A percentile compares a stretch with the other conserved stretches of the same genome.
Evolutionary conservation across 2,113 vertebrate genomes (phyloP).

Genomic region (Anhinga anhinga): DNA sequence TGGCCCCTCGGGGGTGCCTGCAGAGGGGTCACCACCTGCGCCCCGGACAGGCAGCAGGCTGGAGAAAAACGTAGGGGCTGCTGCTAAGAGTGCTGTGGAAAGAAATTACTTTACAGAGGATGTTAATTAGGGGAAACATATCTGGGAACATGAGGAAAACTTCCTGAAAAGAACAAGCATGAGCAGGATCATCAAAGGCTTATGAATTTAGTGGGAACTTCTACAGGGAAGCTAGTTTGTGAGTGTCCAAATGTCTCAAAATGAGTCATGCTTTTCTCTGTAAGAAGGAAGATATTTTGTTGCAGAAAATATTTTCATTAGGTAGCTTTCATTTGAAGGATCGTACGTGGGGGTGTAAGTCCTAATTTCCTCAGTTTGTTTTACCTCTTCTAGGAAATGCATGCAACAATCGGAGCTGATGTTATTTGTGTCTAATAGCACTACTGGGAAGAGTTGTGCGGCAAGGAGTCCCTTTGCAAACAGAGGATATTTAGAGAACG

Average conservation of each 20-base stretch:
- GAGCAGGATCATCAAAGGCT: not conserved
- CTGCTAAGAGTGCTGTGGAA: not conserved
- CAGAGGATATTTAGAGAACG: not conserved
- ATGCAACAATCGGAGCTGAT: not conserved
- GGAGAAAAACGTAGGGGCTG: not conserved
- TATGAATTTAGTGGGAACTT: not conserved
- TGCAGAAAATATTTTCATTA: not conserved
- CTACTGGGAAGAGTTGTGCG: not conserved
- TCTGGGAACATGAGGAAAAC: not conserved
- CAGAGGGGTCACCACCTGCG: not conserved
- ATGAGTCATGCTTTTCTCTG: not conserved
- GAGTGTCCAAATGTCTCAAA: not conserved
- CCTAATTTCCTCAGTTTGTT: not conserved
- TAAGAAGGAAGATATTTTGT: not conserved
- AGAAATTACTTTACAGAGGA: not conserved
- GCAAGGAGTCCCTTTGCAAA: not conserved
- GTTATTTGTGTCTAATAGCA: not conserved
- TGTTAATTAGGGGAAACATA: not conserved
- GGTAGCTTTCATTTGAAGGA: not conserved
- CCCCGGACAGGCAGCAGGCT: not conserved
- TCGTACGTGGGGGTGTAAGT: accelerated
- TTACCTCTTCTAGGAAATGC: not conserved
- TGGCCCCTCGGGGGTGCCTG: not conserved
- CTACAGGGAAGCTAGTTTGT: not conserved
- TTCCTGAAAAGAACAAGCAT: not conserved